These are phyloP conservation scores for Bos indicus DNA, from an alignment of 2,113 vertebrate species.

Conservation along the genomic window DNA sequence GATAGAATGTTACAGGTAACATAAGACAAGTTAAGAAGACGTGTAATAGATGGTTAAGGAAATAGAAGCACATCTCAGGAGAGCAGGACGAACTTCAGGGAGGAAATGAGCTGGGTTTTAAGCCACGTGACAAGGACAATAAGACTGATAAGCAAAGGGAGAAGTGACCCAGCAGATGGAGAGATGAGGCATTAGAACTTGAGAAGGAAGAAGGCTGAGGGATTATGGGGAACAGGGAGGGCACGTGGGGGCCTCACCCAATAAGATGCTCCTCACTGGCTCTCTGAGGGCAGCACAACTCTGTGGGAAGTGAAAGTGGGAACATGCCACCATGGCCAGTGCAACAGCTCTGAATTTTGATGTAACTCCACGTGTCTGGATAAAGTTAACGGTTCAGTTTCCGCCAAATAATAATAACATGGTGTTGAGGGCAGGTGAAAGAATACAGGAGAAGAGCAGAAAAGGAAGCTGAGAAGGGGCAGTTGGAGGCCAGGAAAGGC, in stretches of 20 bases:
- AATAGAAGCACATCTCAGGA: neutral
- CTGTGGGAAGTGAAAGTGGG: neutral
- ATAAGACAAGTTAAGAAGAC: neutral
- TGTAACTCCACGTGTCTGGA: neutral
- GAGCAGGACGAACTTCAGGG: neutral
- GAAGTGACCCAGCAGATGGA: neutral
- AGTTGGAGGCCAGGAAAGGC: too few species aligned
- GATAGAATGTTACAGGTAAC: neutral
- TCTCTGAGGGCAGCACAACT: neutral
- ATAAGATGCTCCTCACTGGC: neutral
- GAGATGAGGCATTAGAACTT: neutral
- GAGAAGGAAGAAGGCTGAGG: neutral
- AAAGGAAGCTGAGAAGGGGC: neutral
- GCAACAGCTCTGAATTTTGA: neutral
- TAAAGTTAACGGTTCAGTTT: neutral
- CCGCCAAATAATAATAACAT: neutral
- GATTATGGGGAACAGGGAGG: neutral
- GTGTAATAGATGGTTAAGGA: neutral
- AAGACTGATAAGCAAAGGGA: neutral
- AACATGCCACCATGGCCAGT: neutral
- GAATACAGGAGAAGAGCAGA: neutral
- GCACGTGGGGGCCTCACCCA: accelerated
- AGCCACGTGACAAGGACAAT: neutral
- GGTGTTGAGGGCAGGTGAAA: neutral
- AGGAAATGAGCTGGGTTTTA: neutral